Conservation (phyloP, 2,888 invertebrate genomes). For the Ellobium chinense region DNA sequence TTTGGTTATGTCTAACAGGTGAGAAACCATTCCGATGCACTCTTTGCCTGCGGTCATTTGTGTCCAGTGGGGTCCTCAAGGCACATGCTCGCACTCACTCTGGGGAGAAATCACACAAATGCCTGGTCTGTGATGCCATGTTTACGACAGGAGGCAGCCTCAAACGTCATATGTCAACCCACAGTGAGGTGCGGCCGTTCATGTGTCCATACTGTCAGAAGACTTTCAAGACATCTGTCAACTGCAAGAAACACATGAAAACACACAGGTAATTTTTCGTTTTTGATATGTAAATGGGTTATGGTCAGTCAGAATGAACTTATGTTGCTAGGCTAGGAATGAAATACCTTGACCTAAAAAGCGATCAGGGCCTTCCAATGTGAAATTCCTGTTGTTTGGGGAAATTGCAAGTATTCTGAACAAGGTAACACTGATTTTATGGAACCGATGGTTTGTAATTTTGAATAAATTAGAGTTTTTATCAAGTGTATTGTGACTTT, state of each 20-base stretch:
- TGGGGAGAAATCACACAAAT: constrained; percentile 82
- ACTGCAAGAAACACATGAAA: constrained; percentile 85
- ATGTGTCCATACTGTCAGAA: constrained; percentile 84
- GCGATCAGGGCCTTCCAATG: too few relatives aligned
- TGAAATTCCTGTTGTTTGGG: too few relatives aligned
- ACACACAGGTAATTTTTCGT: constrained; percentile 82
- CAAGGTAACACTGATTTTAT: too few relatives aligned
- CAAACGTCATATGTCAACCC: constrained; percentile 88
- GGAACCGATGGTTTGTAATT: too few relatives aligned
- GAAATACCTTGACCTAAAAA: too few relatives aligned
- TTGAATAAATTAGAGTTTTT: too few relatives aligned
- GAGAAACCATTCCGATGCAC: constrained; percentile 80
- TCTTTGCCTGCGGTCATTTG: constrained; percentile 80
- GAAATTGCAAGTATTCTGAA: too few relatives aligned
- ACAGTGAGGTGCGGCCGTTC: constrained; percentile 80
- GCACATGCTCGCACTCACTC: constrained; percentile 82
- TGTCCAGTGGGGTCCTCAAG: constrained; percentile 82
- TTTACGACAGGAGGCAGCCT: constrained; percentile 86
- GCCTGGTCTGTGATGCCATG: constrained; percentile 83
- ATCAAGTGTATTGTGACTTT: too few relatives aligned
- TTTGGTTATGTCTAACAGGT: constrained; percentile 66
- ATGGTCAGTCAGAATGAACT: too few relatives aligned
- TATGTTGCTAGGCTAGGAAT: too few relatives aligned
- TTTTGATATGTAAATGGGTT: too few relatives aligned
- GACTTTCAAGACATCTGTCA: constrained; percentile 82